Conservation (phyloP, 2,888 invertebrate genomes). For the Deilephila porcellus region DNA sequence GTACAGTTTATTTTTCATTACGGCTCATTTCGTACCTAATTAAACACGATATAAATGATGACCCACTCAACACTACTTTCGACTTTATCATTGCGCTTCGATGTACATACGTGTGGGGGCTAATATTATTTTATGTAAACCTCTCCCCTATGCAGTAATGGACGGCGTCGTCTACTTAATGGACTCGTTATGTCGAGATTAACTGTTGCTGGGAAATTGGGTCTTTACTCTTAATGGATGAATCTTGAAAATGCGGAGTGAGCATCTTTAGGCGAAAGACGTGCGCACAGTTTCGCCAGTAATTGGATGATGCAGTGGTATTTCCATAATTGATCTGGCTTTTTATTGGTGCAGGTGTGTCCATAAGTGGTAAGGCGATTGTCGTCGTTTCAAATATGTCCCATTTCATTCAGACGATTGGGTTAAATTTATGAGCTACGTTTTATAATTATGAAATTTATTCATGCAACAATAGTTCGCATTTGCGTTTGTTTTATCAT, state of each 20-base stretch:
- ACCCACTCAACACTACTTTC: conserved; percentile 31
- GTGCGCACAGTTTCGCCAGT: conserved; percentile 42
- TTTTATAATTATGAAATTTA: background rate
- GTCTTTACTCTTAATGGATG: conserved; percentile 56
- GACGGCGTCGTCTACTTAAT: conserved; percentile 48
- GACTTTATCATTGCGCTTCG: conserved; percentile 26
- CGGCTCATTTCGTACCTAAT: conserved; percentile 51
- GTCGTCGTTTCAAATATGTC: background rate
- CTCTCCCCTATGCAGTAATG: conserved; percentile 41
- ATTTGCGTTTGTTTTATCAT: too few relatives aligned
- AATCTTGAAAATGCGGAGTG: conserved; percentile 55
- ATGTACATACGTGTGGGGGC: conserved; percentile 17
- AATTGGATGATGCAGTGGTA: conserved; percentile 55
- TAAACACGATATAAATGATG: conserved; percentile 42
- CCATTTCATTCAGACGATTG: background rate
- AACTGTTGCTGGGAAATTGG: conserved; percentile 60
- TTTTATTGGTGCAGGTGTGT: conserved; percentile 29
- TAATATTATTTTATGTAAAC: conserved; percentile 43
- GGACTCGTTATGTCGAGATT: conserved; percentile 57
- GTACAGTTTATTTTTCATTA: conserved; percentile 54
- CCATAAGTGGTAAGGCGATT: background rate
- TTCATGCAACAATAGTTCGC: background rate
- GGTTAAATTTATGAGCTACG: conserved; percentile 7
- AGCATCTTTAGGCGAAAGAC: conserved; percentile 47
- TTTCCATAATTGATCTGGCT: conserved; percentile 34